Evolutionary conservation across 2,113 vertebrate genomes (phyloP).

Genomic region (Redunca redunca): DNA sequence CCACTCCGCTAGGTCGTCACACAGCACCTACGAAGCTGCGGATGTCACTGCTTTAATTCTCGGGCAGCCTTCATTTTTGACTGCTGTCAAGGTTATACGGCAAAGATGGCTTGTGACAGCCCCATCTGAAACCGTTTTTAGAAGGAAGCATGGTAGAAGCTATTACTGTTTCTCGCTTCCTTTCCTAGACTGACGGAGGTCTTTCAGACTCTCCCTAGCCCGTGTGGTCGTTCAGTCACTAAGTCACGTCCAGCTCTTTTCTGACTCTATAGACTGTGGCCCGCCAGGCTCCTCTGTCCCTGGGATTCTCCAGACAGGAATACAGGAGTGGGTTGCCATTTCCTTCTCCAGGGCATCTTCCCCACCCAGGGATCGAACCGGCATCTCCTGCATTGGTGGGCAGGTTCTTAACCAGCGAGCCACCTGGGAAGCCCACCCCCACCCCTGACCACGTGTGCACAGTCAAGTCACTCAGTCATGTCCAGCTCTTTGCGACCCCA

Average conservation of each 20-base stretch:
- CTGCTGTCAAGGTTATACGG: fast-evolving
- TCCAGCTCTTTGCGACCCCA: background rate
- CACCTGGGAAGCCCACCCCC: background rate
- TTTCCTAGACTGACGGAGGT: background rate
- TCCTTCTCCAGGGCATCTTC: background rate
- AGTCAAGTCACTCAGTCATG: background rate
- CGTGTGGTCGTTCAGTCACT: background rate
- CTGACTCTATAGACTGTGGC: fast-evolving
- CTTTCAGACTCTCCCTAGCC: background rate
- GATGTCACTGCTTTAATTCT: background rate
- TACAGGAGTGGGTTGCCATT: background rate
- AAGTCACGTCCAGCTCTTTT: background rate
- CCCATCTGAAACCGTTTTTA: background rate
- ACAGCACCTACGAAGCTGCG: background rate
- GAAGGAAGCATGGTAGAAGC: background rate
- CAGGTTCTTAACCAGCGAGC: background rate
- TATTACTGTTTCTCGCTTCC: background rate
- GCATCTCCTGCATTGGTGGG: background rate
- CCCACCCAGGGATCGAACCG: background rate
- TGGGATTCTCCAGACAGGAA: background rate
- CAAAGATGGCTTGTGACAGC: fast-evolving
- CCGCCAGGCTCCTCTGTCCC: background rate
- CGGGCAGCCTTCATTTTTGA: background rate
- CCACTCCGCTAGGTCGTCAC: background rate
- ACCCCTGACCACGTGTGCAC: too few species aligned